phyloP scores from a whole-genome alignment of 2,113 vertebrate species.

The Bombycilla garrulus region DNA sequence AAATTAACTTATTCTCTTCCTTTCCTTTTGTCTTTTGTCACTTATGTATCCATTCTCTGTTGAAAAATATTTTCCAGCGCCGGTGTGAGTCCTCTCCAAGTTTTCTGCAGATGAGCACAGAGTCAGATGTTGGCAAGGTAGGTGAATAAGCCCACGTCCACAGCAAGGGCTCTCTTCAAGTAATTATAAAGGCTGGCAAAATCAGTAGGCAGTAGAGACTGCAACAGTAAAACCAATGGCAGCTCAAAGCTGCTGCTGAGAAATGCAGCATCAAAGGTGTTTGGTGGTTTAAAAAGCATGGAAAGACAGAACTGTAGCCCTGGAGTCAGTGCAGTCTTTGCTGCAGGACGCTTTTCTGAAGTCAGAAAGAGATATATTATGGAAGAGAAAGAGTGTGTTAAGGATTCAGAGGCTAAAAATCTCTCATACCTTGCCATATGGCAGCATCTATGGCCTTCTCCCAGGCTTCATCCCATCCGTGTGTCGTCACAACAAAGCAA shows the following conservation, averaged over 20 bases:
- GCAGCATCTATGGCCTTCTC: neutral
- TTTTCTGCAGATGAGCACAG: constrained; percentile 55
- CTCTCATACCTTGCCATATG: neutral
- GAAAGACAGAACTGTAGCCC: neutral
- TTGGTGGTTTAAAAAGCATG: neutral
- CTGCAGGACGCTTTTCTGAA: neutral
- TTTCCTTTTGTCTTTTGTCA: neutral
- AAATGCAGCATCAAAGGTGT: neutral
- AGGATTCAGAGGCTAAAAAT: neutral
- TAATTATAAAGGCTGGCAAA: neutral
- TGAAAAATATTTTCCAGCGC: constrained; percentile 52
- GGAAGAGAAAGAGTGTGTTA: neutral
- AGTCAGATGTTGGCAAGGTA: constrained; percentile 77
- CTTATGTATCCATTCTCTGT: constrained; percentile 16
- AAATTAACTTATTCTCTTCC: neutral
- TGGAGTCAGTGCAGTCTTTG: neutral
- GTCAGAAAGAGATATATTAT: neutral
- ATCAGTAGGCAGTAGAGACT: neutral
- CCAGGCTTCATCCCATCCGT: neutral
- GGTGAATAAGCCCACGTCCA: constrained; percentile 22
- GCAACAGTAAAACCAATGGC: neutral
- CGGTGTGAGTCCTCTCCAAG: constrained; percentile 70
- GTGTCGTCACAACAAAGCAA: neutral
- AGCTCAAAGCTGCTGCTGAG: neutral
- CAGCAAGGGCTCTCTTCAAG: neutral